Evolutionary conservation across 2,113 vertebrate genomes (phyloP), one percentile per base, ranked within the genome.

Genomic region (human): DNA sequence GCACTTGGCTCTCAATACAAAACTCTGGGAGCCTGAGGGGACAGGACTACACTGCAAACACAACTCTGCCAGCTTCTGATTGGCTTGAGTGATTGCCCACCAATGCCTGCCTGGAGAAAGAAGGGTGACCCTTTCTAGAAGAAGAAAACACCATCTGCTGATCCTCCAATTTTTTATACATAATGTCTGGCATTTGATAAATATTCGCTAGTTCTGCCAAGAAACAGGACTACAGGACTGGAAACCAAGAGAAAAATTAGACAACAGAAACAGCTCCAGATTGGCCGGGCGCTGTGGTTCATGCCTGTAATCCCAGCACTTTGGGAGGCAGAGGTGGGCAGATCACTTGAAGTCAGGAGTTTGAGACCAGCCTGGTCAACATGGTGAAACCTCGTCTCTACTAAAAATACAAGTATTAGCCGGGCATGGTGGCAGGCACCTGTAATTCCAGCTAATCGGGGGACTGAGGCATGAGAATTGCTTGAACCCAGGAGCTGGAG

Each of bases 171-270:
- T 92, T 73, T 92, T 89, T n/a, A 61, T 14, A 79, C 6, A 32
- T 40, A 52, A 66, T 5, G 5, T 32, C 20, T 38, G 23, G 35
- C 9, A 79, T 84, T 94, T 73, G 22, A 35, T 81, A 92, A 52
- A 93, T 52, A 73, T 55, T 83, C 22, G 43, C 8, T 5, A 80
- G 45, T 55, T 1, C 38, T n/a, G 30, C 55, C 50, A 78, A 91
- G 81, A 94, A n/a, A 85, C 7, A 85, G 30, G 25, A 55, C 3
- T 50, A 30, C 10, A 68, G 64, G 14, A 27, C 43, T 57, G n/a
- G 43, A 95, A 89, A 82, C 64, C 22, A 85, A 87, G 61, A 79
- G 82, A 64, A 96, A 95, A 86, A n/a, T 25, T 27, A 73, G 11
- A 82, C 18, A 73, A 35, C 8, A 95, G 61, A 83, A 89, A 75